These are phyloP conservation scores for Bactericera cockerelli DNA, from an alignment of 1,140 invertebrate genomes.

Conservation along the genomic window DNA sequence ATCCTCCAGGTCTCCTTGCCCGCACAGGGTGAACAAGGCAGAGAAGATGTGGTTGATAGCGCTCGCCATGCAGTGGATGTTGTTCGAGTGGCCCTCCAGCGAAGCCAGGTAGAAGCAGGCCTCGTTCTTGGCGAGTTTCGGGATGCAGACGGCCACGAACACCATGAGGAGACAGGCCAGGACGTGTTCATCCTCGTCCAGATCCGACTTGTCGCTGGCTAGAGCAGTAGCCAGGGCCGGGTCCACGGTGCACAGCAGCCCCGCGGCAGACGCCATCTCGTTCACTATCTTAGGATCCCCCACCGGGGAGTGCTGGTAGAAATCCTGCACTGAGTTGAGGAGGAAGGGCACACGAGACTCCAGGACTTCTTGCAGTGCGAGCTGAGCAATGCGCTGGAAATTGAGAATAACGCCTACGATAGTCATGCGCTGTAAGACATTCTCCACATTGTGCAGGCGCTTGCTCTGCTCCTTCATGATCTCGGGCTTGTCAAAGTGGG, in stretches of 20 bases:
- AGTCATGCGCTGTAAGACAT: conserved; percentile 88
- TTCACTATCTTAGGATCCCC: conserved; percentile 79
- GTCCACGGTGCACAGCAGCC: conserved; percentile 83
- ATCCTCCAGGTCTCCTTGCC: conserved; percentile 88
- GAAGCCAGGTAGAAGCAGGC: conserved; percentile 78
- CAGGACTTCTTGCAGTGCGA: conserved; percentile 83
- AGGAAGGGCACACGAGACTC: conserved; percentile 94
- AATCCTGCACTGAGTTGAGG: conserved; percentile 84
- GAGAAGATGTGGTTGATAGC: conserved; percentile 95
- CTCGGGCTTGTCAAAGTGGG: conserved; percentile 93
- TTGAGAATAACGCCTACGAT: conserved; percentile 95
- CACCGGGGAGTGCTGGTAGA: conserved; percentile 79
- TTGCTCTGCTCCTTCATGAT: conserved; percentile 97
- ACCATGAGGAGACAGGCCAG: conserved; percentile 94
- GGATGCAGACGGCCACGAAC: conserved; percentile 94
- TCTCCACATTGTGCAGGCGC: conserved; percentile 76
- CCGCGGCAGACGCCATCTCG: conserved; percentile 94
- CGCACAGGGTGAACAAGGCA: conserved; percentile 89
- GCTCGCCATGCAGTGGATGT: conserved; percentile 91
- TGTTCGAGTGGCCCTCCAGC: conserved; percentile 90
- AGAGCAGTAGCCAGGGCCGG: conserved; percentile 80
- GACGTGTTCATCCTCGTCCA: conserved; percentile 83
- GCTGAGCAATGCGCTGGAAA: conserved; percentile 84
- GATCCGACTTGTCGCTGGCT: conserved; percentile 69
- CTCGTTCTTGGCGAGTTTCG: conserved; percentile 83